phyloP scores from a whole-genome alignment of 2,113 vertebrate genomes.

The Procavia capensis region DNA sequence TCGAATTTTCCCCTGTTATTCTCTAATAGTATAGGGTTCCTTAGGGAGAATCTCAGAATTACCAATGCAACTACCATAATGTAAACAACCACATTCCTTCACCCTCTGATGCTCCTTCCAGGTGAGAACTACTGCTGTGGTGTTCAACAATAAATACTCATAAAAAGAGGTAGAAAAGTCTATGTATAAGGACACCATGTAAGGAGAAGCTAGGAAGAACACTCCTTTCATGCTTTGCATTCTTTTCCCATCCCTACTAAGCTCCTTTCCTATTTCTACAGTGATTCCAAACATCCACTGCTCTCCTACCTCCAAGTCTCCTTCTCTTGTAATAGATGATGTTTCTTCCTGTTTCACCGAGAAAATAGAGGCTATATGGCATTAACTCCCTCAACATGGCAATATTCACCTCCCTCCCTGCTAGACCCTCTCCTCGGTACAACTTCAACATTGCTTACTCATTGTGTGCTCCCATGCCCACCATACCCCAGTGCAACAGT shows the following conservation, averaged over 20 bases:
- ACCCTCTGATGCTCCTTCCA: not conserved
- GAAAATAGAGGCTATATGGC: not conserved
- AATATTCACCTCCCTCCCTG: not conserved
- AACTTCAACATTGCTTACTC: no score
- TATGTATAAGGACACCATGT: not conserved
- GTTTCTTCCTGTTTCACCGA: not conserved
- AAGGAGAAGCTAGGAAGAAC: not conserved
- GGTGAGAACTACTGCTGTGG: not conserved
- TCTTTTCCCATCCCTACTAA: not conserved
- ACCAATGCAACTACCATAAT: not conserved
- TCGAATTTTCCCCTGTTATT: not conserved
- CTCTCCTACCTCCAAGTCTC: not conserved
- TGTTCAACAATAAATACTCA: not conserved
- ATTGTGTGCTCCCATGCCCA: not conserved
- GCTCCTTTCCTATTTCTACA: not conserved
- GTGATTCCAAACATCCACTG: not conserved
- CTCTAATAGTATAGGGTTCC: not conserved
- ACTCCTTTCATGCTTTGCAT: not conserved
- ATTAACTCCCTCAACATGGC: not conserved
- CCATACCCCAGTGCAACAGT: no score
- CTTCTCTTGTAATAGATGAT: not conserved
- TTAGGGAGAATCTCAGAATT: not conserved
- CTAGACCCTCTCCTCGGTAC: not conserved
- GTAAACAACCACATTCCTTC: not conserved
- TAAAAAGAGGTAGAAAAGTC: not conserved